Base-by-base conservation (phyloP, 1,140 invertebrate species). In the Pseudomyrmex dendroicus region DNA sequence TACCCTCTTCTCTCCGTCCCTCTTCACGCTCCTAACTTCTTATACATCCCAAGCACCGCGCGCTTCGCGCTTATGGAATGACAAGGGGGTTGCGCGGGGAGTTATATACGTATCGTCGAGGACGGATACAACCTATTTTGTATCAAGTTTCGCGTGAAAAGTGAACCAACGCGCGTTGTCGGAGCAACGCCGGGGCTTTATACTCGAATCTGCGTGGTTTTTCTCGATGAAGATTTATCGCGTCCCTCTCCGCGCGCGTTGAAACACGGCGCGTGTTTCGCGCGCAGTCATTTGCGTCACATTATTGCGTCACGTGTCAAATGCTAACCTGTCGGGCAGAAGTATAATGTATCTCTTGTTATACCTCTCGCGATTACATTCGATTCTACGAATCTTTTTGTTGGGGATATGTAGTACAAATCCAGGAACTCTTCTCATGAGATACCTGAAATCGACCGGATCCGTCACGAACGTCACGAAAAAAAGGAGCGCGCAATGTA, bases 1-100 rank as follows among this genome's bases (percentile, higher is more conserved):
- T 57, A 20, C 44, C 74, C 50, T 72, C 63, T 50, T 50, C 50
- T 12, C 67, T 61, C 57, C 63, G 46, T 20, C 17, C 22, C 17
- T 3, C 59, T 54, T 66, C 20, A 22, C 67, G 52, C 57, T 84
- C 83, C 73, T 76, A 88, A 61, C 87, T 87, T 86, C 86, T 88
- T 89, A 85, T 87, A 85, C 78, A 84, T 67, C 84, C 54, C 35
- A 35, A 84, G 66, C 66, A 56, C 56, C 17, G 48, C 59, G 73
- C 67, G 22, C 35, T 35, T 35, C 35, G 35, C 35, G 35, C 35
- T 35, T 35, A 35, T 72, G 68, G 48, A 83, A 83, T 68, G 78
- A 84, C 82, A 86, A 61, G 72, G 84, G 72, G 35, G 35, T 35
- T 82, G 70, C 64, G 76, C 68, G 84, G 52, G 57, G 73, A n/a